Conservation (phyloP, 2,888 invertebrate species). For the Stictocephala bisonia region DNA sequence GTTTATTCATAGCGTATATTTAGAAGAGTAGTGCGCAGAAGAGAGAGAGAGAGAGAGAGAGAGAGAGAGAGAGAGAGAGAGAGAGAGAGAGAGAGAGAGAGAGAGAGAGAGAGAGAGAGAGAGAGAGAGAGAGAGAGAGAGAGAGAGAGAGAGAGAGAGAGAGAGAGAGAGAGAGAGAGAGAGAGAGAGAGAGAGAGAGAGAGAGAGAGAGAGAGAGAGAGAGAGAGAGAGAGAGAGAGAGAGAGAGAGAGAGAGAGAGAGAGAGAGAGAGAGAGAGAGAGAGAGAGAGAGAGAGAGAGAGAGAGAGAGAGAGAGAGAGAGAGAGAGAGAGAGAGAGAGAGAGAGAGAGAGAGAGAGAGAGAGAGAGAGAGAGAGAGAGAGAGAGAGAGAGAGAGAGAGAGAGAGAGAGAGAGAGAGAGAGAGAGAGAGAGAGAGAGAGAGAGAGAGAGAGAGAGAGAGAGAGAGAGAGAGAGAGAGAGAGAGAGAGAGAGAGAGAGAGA, state of each 20-base stretch:
- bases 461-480: too few species aligned
- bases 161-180: background rate
- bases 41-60: constrained; percentile 12
- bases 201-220: background rate
- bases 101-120: constrained; percentile 9
- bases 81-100: constrained; percentile 1
- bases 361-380: constrained; percentile 33
- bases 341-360: constrained; percentile 23
- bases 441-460: too few species aligned
- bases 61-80: constrained; percentile 1
- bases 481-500: too few species aligned
- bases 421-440: constrained; percentile 3
- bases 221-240: background rate
- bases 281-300: constrained; percentile 5
- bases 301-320: constrained; percentile 21
- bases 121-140: constrained; percentile 7
- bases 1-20: too few species aligned
- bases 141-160: background rate
- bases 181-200: background rate
- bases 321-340: constrained; percentile 3
- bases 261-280: constrained; percentile 12
- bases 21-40: too few species aligned
- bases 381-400: constrained; percentile 14
- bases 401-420: constrained; percentile 5
- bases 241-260: constrained; percentile 1